Conservation (phyloP, 2,888 invertebrate genomes). For the Busseola fusca region DNA sequence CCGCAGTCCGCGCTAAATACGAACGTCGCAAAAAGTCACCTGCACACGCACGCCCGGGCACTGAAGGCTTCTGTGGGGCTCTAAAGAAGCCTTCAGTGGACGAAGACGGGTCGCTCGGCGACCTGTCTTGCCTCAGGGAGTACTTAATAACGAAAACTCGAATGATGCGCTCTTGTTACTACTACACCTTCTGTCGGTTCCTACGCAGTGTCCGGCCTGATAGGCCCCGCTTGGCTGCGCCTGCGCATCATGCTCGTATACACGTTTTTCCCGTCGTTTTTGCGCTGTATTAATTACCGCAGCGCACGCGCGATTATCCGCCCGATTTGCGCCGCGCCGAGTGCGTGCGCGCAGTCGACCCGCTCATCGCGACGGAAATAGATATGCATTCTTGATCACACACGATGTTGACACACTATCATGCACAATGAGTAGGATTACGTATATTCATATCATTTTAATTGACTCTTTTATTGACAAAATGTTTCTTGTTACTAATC, state of each 20-base stretch:
- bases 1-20: not conserved
- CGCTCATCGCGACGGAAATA: constrained; percentile 45
- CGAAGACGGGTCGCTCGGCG: too few relatives aligned
- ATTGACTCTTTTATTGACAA: constrained; percentile 1
- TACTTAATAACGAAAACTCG: not conserved
- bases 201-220: not conserved
- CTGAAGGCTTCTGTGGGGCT: not conserved
- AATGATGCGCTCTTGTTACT: not conserved
- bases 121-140: too few relatives aligned
- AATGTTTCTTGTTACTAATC: not conserved
- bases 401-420: constrained; percentile 22
- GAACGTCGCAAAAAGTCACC: not conserved
- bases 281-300: constrained; percentile 57
- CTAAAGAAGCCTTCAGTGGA: too few relatives aligned
- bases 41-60: too few relatives aligned
- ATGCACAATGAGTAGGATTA: not conserved
- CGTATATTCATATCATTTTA: not conserved
- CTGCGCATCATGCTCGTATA: constrained; percentile 42
- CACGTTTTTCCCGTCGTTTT: constrained; percentile 51
- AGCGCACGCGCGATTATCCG: constrained; percentile 58
- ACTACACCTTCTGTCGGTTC: constrained; percentile 33
- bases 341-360: constrained; percentile 27
- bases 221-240: constrained; percentile 25
- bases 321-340: constrained; percentile 47
- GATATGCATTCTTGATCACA: constrained; percentile 54